These are phyloP conservation scores for Biston betularia DNA, from an alignment of 2,888 invertebrate genomes.

Conservation along the genomic window DNA sequence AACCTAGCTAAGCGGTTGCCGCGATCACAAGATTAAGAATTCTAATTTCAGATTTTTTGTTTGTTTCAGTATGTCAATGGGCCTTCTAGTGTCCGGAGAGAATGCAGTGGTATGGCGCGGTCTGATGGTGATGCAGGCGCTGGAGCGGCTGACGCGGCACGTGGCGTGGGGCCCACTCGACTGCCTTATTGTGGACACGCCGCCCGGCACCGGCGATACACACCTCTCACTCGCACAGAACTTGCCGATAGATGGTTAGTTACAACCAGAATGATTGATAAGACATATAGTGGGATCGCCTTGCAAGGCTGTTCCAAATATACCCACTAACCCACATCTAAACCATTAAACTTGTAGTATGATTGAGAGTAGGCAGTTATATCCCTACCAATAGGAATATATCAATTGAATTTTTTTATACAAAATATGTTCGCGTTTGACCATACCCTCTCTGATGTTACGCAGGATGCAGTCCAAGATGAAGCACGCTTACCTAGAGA, in stretches of 20 bases:
- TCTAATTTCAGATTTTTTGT: no score
- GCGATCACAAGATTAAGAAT: no score
- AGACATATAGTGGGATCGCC: no score
- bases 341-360: no score
- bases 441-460: no score
- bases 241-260: slow-evolving; percentile 91
- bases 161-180: slow-evolving; percentile 96
- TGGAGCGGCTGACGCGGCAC: slow-evolving; percentile 93
- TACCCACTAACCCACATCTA: no score
- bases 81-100: slow-evolving; percentile 93
- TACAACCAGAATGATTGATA: neutral
- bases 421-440: no score
- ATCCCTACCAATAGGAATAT: neutral
- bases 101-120: slow-evolving; percentile 98
- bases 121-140: slow-evolving; percentile 97
- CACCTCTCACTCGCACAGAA: slow-evolving; percentile 96
- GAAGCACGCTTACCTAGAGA: no score
- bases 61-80: slow-evolving; percentile 95
- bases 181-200: slow-evolving; percentile 96
- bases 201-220: slow-evolving; percentile 98
- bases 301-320: no score
- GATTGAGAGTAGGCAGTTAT: neutral
- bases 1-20: no score
- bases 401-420: no score
- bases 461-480: no score